Evolutionary conservation across 92 coral and sea anemone species (phyloP).

Genomic region (Palythoa heliodiscus): DNA sequence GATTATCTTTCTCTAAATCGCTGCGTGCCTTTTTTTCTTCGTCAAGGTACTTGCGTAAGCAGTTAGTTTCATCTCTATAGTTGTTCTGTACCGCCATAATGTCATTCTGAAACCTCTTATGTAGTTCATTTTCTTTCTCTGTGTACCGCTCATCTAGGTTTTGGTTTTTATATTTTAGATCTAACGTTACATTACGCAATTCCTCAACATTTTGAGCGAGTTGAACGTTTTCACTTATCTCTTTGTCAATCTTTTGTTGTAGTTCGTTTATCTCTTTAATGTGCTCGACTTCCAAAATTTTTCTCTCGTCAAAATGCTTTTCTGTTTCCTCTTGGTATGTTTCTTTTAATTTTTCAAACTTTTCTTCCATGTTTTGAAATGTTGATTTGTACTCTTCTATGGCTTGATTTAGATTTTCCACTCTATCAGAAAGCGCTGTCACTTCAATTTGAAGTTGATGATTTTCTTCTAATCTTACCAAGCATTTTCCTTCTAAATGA

Average conservation of each 20-base stretch:
- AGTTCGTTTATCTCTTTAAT: background rate
- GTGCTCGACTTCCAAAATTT: background rate
- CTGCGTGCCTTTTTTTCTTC: constrained; percentile 4
- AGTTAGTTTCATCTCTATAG: background rate
- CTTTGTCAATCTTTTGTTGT: constrained; percentile 1
- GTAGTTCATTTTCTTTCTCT: background rate
- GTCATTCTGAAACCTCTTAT: constrained; percentile 16
- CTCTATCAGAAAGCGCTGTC: background rate
- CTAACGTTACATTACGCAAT: constrained; percentile 4
- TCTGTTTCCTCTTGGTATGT: constrained; percentile 3
- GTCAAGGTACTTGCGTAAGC: background rate
- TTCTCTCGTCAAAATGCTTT: constrained; percentile 1
- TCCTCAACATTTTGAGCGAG: constrained; percentile 19
- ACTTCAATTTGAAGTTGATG: constrained; percentile 13
- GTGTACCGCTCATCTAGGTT: constrained; percentile 14
- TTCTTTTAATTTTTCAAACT: background rate
- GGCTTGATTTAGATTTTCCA: background rate
- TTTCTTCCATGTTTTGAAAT: background rate
- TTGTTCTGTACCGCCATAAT: constrained; percentile 3
- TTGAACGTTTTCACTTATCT: constrained; percentile 1
- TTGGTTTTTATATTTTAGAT: constrained; percentile 4
- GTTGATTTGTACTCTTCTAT: constrained; percentile 11
- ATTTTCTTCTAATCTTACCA: background rate
- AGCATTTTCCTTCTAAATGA: constrained; percentile 6
- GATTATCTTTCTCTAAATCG: background rate